A percentile compares a stretch with the other conserved stretches of the same genome.
Conservation (phyloP, 2,113 vertebrate genomes). For the Echinops telfairi region DNA sequence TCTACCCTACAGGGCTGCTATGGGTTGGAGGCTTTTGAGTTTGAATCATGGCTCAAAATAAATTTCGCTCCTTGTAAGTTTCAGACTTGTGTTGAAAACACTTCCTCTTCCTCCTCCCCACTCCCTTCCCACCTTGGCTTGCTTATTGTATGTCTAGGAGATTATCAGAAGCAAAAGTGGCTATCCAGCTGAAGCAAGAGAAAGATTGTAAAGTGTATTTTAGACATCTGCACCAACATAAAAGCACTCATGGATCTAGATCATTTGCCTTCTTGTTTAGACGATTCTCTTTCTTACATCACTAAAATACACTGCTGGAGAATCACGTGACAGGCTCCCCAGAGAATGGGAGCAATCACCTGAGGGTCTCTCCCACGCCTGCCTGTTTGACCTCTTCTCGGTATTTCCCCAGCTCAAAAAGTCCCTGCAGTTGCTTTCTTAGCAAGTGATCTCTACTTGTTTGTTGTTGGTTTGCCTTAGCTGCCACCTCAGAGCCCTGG, state of each 20-base stretch:
- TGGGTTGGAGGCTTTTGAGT: no score
- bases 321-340: not conserved
- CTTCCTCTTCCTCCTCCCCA: not conserved
- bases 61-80: not conserved
- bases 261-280: not conserved
- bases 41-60: not conserved
- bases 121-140: not conserved
- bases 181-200: not conserved
- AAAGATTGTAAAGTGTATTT: constrained; percentile 17
- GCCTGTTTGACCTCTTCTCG: not conserved
- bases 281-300: not conserved
- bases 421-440: not conserved
- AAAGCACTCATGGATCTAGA: not conserved
- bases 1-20: no score
- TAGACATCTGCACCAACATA: not conserved
- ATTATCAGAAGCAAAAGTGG: not conserved
- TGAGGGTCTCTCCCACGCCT: not conserved
- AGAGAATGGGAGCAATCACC: not conserved
- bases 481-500: not conserved
- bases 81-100: not conserved
- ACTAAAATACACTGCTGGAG: not conserved
- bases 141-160: not conserved
- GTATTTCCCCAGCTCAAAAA: not conserved
- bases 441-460: not conserved
- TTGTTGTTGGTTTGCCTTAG: not conserved